Evolutionary conservation across 2,113 vertebrate species (phyloP), one percentile per base, ranked within the genome.

Genomic region (Atherinomorus stipes): DNA sequence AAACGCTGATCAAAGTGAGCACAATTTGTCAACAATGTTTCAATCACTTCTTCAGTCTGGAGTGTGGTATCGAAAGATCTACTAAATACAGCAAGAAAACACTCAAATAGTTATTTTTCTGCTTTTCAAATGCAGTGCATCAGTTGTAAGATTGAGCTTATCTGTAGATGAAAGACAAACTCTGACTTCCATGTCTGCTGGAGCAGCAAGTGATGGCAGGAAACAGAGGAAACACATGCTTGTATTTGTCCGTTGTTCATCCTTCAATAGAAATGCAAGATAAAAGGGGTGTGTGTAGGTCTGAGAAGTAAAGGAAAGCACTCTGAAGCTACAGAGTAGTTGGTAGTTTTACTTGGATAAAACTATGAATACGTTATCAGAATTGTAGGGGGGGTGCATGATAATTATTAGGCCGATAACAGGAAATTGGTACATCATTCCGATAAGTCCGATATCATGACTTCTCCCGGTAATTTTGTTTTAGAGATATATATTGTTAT

Each of bases 171-270:
- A 0, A 10, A 34, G 34, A 25, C 37, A 28, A 71, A 9, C 61
- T 60, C 10, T 50, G 74, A 64, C 25, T 12, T 64, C 18, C 45
- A 22, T 19, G 11, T 72, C 47, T 0, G n/a, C 58, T 45, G 34
- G 34, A 54, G 38, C n/a, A 22, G 38, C 28, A 37, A 21, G 7
- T 49, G 45, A 34, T 23, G 38, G 38, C 52, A 59, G 64, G 66
- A 72, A 78, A 66, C 23, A n/a, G 19, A 54, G 64, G 66, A 72
- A 78, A 56, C 23, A n/a, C 23, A 40, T 61, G 40, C 22, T 54
- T 53, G 38, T 61, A 1, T 54, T 28, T 26, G 11, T 38, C 0
- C 8, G 9, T 51, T 19, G 26, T 25, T 26, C 22, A 0, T 4
- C 12, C 4, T 38, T 50, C 7, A 49, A 16, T 12, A 42, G 31